Evolutionary conservation across 2,113 vertebrate species (phyloP).

Genomic region (Peromyscus polionotus): DNA sequence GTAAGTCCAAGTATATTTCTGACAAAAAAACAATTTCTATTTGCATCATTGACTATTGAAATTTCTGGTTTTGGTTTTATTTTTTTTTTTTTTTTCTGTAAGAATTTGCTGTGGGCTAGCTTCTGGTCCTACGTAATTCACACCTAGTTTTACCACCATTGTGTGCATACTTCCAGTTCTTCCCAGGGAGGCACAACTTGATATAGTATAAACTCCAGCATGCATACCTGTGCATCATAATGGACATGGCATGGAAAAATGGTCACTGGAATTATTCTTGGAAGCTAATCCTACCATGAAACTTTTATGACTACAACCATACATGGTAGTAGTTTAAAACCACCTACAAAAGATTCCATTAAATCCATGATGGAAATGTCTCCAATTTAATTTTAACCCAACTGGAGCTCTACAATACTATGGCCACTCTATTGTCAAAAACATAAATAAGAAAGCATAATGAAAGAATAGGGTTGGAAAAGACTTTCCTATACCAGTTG

Average conservation of each 20-base stretch:
- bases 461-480: not conserved
- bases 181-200: not conserved
- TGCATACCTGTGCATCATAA: not conserved
- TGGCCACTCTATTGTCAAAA: not conserved
- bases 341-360: not conserved
- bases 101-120: not conserved
- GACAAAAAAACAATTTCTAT: slow-evolving; percentile 10
- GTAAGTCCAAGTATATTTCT: not conserved
- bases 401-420: not conserved
- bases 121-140: not conserved
- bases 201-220: not conserved
- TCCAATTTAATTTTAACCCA: not conserved
- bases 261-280: not conserved
- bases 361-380: not conserved
- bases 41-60: not conserved
- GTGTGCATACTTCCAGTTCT: not conserved
- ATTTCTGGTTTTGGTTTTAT: not conserved
- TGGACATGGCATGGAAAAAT: not conserved
- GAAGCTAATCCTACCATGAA: not conserved
- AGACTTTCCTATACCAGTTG: not conserved
- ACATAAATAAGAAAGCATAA: not conserved
- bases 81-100: not conserved
- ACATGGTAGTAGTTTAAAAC: not conserved
- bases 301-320: not conserved
- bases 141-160: not conserved